Conservation (phyloP, 2,888 invertebrate species). For the Yponomeuta sedellus region DNA sequence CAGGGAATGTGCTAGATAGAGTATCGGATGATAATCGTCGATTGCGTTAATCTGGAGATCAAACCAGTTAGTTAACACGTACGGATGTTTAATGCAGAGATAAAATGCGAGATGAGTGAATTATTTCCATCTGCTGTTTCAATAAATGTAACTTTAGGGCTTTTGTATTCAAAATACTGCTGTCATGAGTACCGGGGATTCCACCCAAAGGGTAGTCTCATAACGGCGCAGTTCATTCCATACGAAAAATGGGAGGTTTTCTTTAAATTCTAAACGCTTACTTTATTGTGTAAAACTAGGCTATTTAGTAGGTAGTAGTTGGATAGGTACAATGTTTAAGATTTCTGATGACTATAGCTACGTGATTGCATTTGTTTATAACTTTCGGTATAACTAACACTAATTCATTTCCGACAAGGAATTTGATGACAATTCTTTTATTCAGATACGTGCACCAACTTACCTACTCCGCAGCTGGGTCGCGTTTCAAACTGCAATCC, state of each 20-base stretch:
- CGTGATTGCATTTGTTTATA: neutral
- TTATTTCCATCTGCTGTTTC: neutral
- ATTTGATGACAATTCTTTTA: no score
- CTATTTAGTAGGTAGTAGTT: neutral
- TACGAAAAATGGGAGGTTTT: neutral
- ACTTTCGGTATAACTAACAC: no score
- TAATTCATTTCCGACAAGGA: no score
- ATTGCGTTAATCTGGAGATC: neutral
- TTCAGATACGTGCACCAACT: no score
- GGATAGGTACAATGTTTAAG: neutral
- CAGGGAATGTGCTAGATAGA: neutral
- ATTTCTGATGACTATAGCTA: neutral
- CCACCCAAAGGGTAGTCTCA: neutral
- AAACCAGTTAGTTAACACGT: neutral
- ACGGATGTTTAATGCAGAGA: neutral
- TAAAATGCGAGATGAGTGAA: neutral
- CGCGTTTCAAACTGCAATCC: no score
- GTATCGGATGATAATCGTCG: neutral
- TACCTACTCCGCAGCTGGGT: no score
- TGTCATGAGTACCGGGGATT: neutral
- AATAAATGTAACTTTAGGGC: neutral
- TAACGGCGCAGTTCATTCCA: neutral
- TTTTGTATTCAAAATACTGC: neutral
- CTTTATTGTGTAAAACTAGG: neutral
- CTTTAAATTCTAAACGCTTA: neutral